phyloP scores from a whole-genome alignment of 2,797 vertebrate species.

The Antrozous pallidus region DNA sequence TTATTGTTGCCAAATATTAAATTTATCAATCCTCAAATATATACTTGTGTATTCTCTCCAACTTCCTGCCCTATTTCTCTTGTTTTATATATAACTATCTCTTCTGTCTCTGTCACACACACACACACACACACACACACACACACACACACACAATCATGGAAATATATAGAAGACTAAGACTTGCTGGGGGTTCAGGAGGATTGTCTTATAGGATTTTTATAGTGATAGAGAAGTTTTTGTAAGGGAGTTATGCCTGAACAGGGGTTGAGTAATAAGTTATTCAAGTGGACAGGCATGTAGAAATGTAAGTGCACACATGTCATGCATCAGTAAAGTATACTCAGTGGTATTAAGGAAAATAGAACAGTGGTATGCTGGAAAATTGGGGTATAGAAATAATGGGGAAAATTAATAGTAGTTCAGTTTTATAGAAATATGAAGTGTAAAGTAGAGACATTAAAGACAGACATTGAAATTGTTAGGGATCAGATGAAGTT shows the following conservation, averaged over 20 bases:
- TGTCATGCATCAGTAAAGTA: not conserved
- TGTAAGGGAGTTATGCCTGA: not conserved
- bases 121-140: not conserved
- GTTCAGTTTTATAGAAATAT: not conserved
- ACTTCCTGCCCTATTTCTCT: not conserved
- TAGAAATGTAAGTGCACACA: not conserved
- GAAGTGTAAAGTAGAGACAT: not conserved
- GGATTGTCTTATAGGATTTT: not conserved
- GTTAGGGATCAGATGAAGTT: not conserved
- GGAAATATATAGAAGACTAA: not conserved
- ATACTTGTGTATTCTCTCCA: not conserved
- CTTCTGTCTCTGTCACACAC: not conserved
- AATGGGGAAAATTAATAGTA: too few relatives aligned
- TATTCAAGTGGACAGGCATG: not conserved
- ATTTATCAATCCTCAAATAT: conserved; percentile 16
- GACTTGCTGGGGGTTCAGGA: not conserved
- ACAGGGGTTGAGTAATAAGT: not conserved
- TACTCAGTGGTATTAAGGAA: not conserved
- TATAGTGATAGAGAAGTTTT: not conserved
- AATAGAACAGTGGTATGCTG: not conserved
- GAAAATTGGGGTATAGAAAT: not conserved
- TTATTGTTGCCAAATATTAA: conserved; percentile 26
- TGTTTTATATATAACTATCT: not conserved
- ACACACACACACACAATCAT: not conserved
- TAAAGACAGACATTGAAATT: not conserved